Evolutionary conservation across 2,797 vertebrate species (phyloP), one percentile per base, ranked within the genome.

Genomic region (Lepilemur ruficaudatus): DNA sequence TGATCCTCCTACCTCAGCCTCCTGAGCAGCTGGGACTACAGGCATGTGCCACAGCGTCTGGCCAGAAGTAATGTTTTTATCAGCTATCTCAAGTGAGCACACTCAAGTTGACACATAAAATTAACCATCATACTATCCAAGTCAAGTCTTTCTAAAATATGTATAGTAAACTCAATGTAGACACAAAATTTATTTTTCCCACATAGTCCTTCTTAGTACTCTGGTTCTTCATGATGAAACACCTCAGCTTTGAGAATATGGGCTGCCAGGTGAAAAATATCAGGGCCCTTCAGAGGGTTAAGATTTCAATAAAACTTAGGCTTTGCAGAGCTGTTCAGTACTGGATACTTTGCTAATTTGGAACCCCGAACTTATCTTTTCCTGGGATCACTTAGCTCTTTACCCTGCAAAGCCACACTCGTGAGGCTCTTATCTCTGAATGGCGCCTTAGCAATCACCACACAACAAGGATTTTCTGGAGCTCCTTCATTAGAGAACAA

Each of bases 131-230:
- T 32, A n/a, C 4, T 25, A 35, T 25, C 25, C 41, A 43, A 59
- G 9, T 59, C 63, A 92, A 69, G 32, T 75, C 41, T 95, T 14
- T 73, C 28, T 91, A 61, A 86, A 72, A 32, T 55, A 22, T 93
- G 18, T 72, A 8, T 12, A 10, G 41, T 28, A 46, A 41, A 35
- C 23, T 78, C 10, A 7, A 25, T 13, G 8, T 28, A 48, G 30
- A 22, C 32, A 15, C 43, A 65, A 28, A 65, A 48, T 69, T 46
- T 22, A 30, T 46, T 65, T 70, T 96, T 41, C 4, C n/a, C 4
- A 9, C 2, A 7, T 46, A 12, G 67, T 70, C 38, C 8, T 55
- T 73, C 61, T 38, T 30, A 72, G 32, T 46, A 17, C 25, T 84
- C 32, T 84, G 46, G 14, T 65, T 92, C 43, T 89, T 79, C 7